Percentiles rank a stretch among this genome's conserved stretches.
These are phyloP conservation scores for Leptogaster cylindrica DNA, from an alignment of 2,888 invertebrate species.

Conservation along the genomic window DNA sequence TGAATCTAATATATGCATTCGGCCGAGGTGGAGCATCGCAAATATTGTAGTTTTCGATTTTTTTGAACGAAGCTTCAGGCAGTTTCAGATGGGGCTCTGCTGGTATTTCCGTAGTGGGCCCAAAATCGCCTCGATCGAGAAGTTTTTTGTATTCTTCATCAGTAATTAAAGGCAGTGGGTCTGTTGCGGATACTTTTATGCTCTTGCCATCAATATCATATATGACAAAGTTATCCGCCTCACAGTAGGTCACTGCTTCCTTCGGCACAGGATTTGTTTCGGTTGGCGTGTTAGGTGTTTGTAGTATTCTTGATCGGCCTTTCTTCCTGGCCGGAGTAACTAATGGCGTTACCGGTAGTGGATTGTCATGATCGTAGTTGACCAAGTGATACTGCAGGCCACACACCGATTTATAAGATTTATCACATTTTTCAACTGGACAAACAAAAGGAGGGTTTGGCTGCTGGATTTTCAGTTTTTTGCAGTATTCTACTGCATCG, in stretches of 20 bases:
- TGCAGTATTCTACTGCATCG: conserved; percentile 85
- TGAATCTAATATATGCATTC: conserved; percentile 90
- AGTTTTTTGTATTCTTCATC: conserved; percentile 67
- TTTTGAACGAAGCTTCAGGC: conserved; percentile 73
- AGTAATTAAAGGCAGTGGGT: conserved; percentile 73
- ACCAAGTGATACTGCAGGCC: conserved; percentile 86
- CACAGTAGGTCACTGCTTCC: conserved; percentile 81
- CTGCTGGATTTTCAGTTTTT: conserved; percentile 73
- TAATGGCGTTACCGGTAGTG: conserved; percentile 69
- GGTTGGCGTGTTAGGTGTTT: conserved; percentile 57
- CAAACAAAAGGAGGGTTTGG: conserved; percentile 80
- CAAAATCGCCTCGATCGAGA: conserved; percentile 57
- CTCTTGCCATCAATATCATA: conserved; percentile 85
- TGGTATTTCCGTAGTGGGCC: conserved; percentile 57
- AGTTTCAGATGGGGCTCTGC: conserved; percentile 65
- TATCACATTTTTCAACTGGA: conserved; percentile 83
- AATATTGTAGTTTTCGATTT: conserved; percentile 79
- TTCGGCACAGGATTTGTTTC: conserved; percentile 65
- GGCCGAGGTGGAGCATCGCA: conserved; percentile 84
- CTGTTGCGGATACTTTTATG: conserved; percentile 70
- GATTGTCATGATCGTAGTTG: conserved; percentile 84
- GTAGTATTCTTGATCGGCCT: conserved; percentile 66
- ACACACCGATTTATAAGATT: conserved; percentile 84
- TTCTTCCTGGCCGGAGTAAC: conserved; percentile 71
- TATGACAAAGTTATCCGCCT: conserved; percentile 84